Evolutionary conservation across 1,140 invertebrate species (phyloP), one percentile per base, ranked within the genome.

Genomic region (Planococcus citri): DNA sequence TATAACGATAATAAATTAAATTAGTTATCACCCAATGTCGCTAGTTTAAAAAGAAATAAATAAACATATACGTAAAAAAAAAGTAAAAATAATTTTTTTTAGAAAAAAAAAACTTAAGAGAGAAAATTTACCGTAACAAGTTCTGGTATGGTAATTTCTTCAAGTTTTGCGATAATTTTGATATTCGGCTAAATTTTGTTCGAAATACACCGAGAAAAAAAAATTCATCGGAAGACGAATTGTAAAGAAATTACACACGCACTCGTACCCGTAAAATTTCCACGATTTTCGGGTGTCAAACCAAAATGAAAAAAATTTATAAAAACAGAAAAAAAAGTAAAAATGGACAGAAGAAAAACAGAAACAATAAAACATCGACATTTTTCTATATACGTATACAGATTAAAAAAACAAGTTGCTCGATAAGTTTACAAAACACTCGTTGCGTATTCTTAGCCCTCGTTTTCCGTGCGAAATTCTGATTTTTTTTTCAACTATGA

Each of bases 101-200:
- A n/a, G n/a, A 37, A 37, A 37, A 37, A 51, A 17, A 17, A 51
- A 51, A 14, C 17, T 51, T n/a, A n/a, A n/a, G 41, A 51, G 41
- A 51, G 41, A 51, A 51, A 33, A 51, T 51, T 51, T 20, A 51
- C 41, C 41, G 41, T 51, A 17, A 51, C n/a, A 51, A 51, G 41
- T 51, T 51, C n/a, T 51, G 41, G 41, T 51, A 51, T 51, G 41
- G 41, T 51, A 51, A 51, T 51, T 51, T 51, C n/a, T 51, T 51
- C 3, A 51, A 51, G 41, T 51, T 51, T 33, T 33, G n/a, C 33
- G 33, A 6, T 17, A 51, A 51, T 51, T 51, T 51, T 51, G 41
- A 51, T 51, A 51, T 20, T n/a, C 41, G 41, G 2, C 6, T 14
- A 51, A 51, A 51, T 51, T 51, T 51, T 51, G 41, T 51, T 51